Evolutionary conservation across 2,888 invertebrate species (phyloP), one percentile per base, ranked within the genome.

Genomic region (Sericinus montela): DNA sequence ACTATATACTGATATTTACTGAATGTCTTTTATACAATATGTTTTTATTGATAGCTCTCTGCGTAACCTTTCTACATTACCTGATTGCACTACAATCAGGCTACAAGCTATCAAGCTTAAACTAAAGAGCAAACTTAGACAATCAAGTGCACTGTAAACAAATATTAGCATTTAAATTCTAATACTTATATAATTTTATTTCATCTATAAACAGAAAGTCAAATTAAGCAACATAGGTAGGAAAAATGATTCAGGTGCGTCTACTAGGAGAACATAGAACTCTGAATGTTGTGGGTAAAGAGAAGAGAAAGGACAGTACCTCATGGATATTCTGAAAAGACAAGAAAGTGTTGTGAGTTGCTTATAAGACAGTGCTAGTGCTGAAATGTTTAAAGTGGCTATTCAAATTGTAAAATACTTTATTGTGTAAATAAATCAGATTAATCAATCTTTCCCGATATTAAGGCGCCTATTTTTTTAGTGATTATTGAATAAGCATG

Each of bases 241-340:
- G 30, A 52, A 48, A 48, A 48, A 50, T 60, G 57, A 57, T 56
- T 63, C 19, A 19, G 19, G 83, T 84, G 85, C 82, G 74, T 62
- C 63, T 70, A 70, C 73, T 59, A 64, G 71, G 69, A 65, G 65
- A 59, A 65, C 60, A 76, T 73, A 72, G 67, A 72, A 66, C 67
- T 55, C 63, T 75, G 70, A 80, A 74, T 72, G 65, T 75, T 68
- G 72, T 67, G 75, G 67, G 59, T 58, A 56, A 69, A 71, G 73
- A 73, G 36, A 77, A 73, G 73, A 76, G 75, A 79, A 68, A 65
- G 73, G 75, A 82, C 86, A 88, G 85, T 90, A 91, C 91, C 90
- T 91, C 90, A 84, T 80, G 81, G 86, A 87, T 78, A 85, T 82
- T 89, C 90, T 91, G 91, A 90, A 90, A 91, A 90, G 81, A 89